These are phyloP conservation scores for Ciconia maguari DNA, from an alignment of 2,113 vertebrate genomes.

Conservation along the genomic window DNA sequence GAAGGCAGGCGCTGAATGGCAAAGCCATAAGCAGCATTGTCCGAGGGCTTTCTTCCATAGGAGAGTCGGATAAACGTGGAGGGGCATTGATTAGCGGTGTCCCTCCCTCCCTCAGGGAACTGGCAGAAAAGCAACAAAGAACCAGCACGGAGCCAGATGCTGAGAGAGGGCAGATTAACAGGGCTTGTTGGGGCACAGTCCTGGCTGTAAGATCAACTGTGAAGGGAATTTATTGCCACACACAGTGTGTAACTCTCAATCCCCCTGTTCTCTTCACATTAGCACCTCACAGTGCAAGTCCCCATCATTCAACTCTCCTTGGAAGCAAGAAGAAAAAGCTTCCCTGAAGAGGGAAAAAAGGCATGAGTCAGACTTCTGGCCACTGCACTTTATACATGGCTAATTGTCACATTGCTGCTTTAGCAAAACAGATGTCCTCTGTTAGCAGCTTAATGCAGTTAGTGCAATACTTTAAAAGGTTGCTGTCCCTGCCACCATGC, in stretches of 20 bases:
- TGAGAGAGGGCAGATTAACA: background rate
- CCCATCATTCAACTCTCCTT: background rate
- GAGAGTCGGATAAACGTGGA: accelerated
- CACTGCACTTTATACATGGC: background rate
- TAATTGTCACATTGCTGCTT: background rate
- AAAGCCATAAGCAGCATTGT: background rate
- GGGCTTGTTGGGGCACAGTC: background rate
- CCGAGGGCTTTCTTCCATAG: background rate
- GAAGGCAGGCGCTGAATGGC: background rate
- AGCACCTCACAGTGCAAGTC: background rate
- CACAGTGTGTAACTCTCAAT: background rate
- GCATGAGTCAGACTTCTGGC: background rate
- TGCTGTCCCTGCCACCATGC: background rate
- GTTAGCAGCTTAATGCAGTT: background rate
- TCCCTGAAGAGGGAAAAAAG: background rate
- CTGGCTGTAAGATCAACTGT: background rate
- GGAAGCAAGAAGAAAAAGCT: background rate
- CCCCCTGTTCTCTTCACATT: background rate
- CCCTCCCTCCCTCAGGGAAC: background rate
- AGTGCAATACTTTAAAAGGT: background rate
- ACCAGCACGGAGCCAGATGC: background rate
- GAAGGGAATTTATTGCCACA: conserved; percentile 14
- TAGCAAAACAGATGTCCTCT: background rate
- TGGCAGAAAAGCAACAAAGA: background rate
- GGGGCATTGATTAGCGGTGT: background rate